These are phyloP conservation scores for Hippocampus barbouri DNA, from an alignment of 2,113 vertebrate species.

Conservation along the genomic window DNA sequence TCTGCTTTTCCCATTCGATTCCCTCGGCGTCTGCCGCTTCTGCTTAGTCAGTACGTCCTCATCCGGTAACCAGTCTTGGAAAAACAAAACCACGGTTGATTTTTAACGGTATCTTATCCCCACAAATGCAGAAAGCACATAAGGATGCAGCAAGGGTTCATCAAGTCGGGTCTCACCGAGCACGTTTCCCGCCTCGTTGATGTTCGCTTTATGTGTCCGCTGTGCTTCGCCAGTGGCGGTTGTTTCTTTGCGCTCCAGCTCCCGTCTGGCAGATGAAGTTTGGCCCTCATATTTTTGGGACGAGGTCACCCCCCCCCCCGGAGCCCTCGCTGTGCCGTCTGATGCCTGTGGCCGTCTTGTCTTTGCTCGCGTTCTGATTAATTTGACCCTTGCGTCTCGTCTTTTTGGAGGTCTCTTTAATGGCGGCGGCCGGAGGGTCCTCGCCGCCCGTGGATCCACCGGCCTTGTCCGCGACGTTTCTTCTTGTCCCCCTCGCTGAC, in stretches of 20 bases:
- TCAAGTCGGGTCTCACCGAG: slow-evolving; percentile 42
- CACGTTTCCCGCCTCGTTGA: slow-evolving; percentile 18
- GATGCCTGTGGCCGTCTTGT: slow-evolving; percentile 22
- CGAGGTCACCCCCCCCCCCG: slow-evolving; percentile 4
- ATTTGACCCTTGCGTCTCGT: slow-evolving; percentile 49
- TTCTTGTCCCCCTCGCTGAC: slow-evolving; percentile 40
- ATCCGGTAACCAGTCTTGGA: slow-evolving; percentile 66
- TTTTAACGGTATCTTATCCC: background rate
- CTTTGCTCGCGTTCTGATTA: slow-evolving; percentile 40
- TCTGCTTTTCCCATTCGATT: slow-evolving; percentile 64
- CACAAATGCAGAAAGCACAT: slow-evolving; percentile 38
- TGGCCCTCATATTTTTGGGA: slow-evolving; percentile 24
- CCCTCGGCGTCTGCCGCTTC: slow-evolving; percentile 41
- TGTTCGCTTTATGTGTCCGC: slow-evolving; percentile 16
- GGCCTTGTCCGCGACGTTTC: slow-evolving; percentile 30
- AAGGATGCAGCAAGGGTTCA: background rate
- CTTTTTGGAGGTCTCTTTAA: slow-evolving; percentile 45
- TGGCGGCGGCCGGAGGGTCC: slow-evolving; percentile 23
- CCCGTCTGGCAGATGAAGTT: background rate
- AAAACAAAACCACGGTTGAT: slow-evolving; percentile 39
- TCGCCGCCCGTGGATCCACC: slow-evolving; percentile 67
- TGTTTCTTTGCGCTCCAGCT: slow-evolving; percentile 16
- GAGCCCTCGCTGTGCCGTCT: slow-evolving; percentile 23
- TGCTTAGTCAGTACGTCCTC: slow-evolving; percentile 59
- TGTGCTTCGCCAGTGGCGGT: background rate